A percentile compares a stretch with the other conserved stretches of the same genome.
Evolutionary conservation across 2,113 vertebrate species (phyloP).

Genomic region (Colossoma macropomum): DNA sequence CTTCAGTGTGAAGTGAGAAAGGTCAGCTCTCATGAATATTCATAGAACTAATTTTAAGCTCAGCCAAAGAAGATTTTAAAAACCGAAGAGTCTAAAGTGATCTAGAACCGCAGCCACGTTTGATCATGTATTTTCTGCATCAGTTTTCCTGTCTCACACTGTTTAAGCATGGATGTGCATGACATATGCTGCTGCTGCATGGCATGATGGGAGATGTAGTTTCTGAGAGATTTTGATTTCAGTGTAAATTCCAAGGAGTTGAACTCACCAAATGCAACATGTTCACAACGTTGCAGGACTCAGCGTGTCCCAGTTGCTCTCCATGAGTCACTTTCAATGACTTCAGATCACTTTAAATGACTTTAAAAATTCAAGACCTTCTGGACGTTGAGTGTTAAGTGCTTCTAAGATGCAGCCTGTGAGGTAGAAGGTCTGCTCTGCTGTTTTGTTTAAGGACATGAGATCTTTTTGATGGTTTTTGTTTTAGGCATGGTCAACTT

Average conservation of each 20-base stretch:
- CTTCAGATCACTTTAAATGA: conserved; percentile 7
- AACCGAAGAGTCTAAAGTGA: not conserved
- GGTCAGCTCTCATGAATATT: not conserved
- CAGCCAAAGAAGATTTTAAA: not conserved
- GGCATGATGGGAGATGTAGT: conserved; percentile 73
- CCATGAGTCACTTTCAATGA: not conserved
- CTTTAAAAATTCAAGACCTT: too few relatives aligned
- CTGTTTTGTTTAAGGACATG: not conserved
- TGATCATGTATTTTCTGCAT: not conserved
- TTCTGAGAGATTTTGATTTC: conserved; percentile 55
- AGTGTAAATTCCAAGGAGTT: conserved; percentile 37
- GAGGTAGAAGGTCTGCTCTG: not conserved
- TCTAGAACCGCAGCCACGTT: conserved; percentile 42
- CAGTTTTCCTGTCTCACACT: conserved; percentile 1
- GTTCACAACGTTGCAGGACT: not conserved
- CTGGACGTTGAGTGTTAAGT: not conserved
- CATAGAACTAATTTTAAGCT: not conserved
- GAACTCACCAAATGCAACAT: conserved; percentile 33
- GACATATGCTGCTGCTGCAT: conserved; percentile 77
- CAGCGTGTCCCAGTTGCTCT: not conserved
- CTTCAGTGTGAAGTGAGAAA: not conserved
- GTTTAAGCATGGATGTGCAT: conserved; percentile 66
- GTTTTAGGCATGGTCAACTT: not conserved
- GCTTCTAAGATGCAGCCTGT: not conserved
- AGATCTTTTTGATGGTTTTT: not conserved